A percentile compares a stretch with the other conserved stretches of the same genome.
These are phyloP conservation scores for Nymphicus hollandicus DNA, from an alignment of 2,113 vertebrate species.

Conservation along the genomic window DNA sequence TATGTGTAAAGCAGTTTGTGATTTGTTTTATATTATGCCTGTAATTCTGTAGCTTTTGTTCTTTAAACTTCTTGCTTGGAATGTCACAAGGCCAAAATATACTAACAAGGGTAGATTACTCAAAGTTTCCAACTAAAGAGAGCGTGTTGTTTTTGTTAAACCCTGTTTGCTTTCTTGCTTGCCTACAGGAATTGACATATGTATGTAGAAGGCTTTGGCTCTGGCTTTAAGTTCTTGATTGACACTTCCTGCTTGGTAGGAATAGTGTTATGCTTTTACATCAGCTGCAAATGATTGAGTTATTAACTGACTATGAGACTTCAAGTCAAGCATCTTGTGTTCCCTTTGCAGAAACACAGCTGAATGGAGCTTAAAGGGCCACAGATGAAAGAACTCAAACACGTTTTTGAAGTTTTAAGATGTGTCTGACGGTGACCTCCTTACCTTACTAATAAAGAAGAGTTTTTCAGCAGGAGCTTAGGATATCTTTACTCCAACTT, in stretches of 20 bases:
- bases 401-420: constrained; percentile 69
- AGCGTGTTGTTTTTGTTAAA: background rate
- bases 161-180: background rate
- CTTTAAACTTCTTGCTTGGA: background rate
- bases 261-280: constrained; percentile 47
- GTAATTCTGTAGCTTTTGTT: background rate
- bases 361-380: constrained; percentile 77
- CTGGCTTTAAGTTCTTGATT: background rate
- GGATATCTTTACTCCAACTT: constrained; percentile 55
- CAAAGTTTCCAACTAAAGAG: background rate
- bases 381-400: constrained; percentile 71
- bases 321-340: constrained; percentile 90
- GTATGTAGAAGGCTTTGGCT: background rate
- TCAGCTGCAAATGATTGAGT: constrained; percentile 76
- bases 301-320: constrained; percentile 76
- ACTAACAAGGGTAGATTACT: background rate
- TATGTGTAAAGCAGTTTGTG: background rate
- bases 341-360: constrained; percentile 88
- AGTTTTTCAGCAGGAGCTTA: constrained; percentile 57
- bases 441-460: constrained; percentile 70
- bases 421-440: constrained; percentile 60
- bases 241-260: constrained; percentile 21
- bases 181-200: background rate
- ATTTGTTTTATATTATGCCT: background rate
- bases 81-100: background rate